These are phyloP conservation scores for Styela clava DNA, from an alignment of 23 tunicate species.

Conservation along the genomic window DNA sequence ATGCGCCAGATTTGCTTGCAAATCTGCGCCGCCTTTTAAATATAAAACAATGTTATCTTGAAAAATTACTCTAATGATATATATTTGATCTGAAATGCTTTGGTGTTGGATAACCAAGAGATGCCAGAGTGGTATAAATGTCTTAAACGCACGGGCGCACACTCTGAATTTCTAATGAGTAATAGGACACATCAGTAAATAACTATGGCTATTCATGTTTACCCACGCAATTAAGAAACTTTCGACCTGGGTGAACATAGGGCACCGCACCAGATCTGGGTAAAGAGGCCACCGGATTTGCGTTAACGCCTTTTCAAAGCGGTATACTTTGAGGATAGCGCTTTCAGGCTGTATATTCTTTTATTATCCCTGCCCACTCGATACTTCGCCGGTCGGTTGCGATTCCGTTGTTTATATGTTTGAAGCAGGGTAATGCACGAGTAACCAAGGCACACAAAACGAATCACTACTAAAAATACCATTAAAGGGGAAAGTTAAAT, in stretches of 20 bases:
- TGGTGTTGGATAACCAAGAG: constrained; percentile 16
- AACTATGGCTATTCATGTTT: constrained; percentile 31
- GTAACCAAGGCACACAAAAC: background rate
- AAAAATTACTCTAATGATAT: too few species aligned
- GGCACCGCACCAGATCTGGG: constrained; percentile 31
- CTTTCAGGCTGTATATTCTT: background rate
- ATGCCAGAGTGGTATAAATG: constrained; percentile 26
- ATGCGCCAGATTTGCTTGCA: too few species aligned
- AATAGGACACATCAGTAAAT: constrained; percentile 36
- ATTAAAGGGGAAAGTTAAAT: background rate
- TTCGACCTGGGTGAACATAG: constrained; percentile 38
- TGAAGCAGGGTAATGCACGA: background rate
- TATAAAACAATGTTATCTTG: too few species aligned
- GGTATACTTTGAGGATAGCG: constrained; percentile 19
- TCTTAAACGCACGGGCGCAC: constrained; percentile 38
- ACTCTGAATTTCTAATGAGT: constrained; percentile 30
- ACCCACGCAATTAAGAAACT: constrained; percentile 30
- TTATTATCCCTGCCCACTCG: background rate
- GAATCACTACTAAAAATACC: background rate
- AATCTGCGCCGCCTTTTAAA: too few species aligned
- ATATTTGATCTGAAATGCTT: background rate
- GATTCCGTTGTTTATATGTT: background rate
- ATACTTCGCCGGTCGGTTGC: background rate
- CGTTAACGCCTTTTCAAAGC: constrained; percentile 44
- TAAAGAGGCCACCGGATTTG: constrained; percentile 38